Evolutionary conservation across 2,797 vertebrate genomes (phyloP).

Genomic region (Halcyon smyrnensis): DNA sequence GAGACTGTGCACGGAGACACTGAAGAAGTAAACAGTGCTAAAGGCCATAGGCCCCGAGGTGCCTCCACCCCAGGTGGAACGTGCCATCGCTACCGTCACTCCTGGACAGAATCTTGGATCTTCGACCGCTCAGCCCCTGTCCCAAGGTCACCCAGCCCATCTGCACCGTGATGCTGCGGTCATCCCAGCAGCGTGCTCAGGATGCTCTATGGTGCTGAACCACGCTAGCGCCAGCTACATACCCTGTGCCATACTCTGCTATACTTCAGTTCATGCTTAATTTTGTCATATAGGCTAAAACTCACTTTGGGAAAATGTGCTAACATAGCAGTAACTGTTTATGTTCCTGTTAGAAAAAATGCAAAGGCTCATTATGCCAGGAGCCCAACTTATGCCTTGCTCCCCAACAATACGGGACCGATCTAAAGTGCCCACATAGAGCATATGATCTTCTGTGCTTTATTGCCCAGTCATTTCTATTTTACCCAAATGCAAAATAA

Average conservation of each 20-base stretch:
- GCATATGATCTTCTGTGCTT: background rate
- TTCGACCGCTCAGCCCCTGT: accelerated
- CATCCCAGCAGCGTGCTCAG: accelerated
- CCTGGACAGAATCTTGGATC: background rate
- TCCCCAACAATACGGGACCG: accelerated
- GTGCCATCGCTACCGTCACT: accelerated
- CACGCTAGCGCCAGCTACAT: accelerated
- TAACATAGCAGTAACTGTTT: background rate
- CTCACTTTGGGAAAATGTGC: background rate
- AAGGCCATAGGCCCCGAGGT: background rate
- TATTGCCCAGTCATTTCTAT: constrained; percentile 13
- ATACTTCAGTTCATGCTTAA: background rate
- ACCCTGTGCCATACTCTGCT: background rate
- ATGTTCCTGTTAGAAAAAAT: accelerated
- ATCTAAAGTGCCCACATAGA: background rate
- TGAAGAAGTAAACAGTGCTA: accelerated
- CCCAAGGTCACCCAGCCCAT: background rate
- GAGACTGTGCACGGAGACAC: background rate
- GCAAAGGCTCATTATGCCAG: accelerated
- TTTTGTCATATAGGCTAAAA: background rate
- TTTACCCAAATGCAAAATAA: constrained; percentile 55
- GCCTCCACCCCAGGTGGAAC: background rate
- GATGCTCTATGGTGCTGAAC: background rate
- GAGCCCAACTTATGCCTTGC: background rate
- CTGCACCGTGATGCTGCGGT: accelerated